A percentile compares a stretch with the other conserved stretches of the same genome.
Evolutionary conservation across 2,113 vertebrate species (phyloP).

Genomic region (Epinephelus cyanopodus): DNA sequence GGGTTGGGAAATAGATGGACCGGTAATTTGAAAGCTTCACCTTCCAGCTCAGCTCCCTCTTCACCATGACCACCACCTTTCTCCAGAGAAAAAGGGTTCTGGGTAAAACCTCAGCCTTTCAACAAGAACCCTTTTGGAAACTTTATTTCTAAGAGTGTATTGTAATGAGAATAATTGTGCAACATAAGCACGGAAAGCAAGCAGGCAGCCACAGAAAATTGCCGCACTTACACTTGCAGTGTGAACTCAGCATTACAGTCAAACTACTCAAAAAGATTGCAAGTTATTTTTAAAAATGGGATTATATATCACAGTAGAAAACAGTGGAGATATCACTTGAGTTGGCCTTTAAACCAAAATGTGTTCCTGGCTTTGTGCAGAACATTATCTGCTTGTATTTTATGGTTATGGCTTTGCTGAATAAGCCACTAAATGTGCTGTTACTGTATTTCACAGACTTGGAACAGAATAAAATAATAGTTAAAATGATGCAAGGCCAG

Average conservation of each 20-base stretch:
- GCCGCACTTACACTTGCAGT: no score
- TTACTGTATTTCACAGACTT: neutral
- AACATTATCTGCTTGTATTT: neutral
- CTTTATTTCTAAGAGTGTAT: no score
- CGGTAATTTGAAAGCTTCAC: no score
- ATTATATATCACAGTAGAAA: neutral
- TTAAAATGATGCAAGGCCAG: neutral
- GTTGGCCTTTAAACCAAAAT: neutral
- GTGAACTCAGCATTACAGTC: neutral
- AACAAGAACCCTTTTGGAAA: no score
- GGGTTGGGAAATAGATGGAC: no score
- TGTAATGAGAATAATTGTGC: no score
- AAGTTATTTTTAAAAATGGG: neutral
- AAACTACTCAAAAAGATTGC: neutral
- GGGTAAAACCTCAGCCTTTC: no score
- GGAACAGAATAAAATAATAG: neutral
- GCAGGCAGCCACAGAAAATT: no score
- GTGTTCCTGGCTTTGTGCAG: neutral
- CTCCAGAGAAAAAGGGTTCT: no score
- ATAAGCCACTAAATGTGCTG: neutral
- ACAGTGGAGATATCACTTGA: neutral
- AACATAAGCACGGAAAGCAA: no score
- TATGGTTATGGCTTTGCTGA: neutral
- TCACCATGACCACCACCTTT: no score
- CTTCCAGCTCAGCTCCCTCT: no score